These are phyloP conservation scores for Agrenia bidenticulata DNA, from an alignment of 2,888 invertebrate genomes.

Conservation along the genomic window DNA sequence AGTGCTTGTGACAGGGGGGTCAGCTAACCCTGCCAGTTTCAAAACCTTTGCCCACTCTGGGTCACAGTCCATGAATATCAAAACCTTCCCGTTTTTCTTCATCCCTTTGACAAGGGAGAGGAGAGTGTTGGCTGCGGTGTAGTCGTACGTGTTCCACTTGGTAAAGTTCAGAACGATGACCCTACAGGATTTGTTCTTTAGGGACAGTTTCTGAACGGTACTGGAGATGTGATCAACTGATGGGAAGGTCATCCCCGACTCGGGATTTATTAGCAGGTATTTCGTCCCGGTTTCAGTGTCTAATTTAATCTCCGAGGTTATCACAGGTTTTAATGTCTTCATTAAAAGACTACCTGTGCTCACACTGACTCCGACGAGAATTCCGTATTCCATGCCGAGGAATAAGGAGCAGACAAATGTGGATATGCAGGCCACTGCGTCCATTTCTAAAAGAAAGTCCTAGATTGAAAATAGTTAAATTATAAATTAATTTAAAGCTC, in stretches of 20 bases:
- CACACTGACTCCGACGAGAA: constrained; percentile 66
- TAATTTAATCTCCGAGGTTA: constrained; percentile 59
- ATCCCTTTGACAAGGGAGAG: constrained; percentile 43
- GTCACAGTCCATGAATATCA: constrained; percentile 16
- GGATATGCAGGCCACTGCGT: constrained; percentile 66
- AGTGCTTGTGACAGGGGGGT: constrained; percentile 31
- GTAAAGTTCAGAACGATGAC: constrained; percentile 42
- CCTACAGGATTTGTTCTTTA: constrained; percentile 37
- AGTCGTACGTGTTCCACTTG: constrained; percentile 46
- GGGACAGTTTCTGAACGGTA: constrained; percentile 39
- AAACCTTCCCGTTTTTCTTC: constrained; percentile 42
- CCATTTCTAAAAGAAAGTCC: constrained; percentile 69
- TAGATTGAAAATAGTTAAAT: too few species aligned
- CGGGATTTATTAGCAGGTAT: constrained; percentile 41
- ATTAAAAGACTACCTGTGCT: constrained; percentile 67
- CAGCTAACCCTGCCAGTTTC: constrained; percentile 39
- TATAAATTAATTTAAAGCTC: too few species aligned
- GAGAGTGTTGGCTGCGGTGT: constrained; percentile 49
- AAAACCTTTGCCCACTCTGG: constrained; percentile 35
- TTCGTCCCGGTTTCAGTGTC: constrained; percentile 25
- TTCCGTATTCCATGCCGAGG: constrained; percentile 70
- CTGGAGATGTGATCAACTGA: constrained; percentile 47
- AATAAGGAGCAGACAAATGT: constrained; percentile 70
- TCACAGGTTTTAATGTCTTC: constrained; percentile 66
- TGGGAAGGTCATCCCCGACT: constrained; percentile 44